Evolutionary conservation across 2,888 invertebrate species (phyloP), one percentile per base, ranked within the genome.

Genomic region (Agriopis aurantiaria): DNA sequence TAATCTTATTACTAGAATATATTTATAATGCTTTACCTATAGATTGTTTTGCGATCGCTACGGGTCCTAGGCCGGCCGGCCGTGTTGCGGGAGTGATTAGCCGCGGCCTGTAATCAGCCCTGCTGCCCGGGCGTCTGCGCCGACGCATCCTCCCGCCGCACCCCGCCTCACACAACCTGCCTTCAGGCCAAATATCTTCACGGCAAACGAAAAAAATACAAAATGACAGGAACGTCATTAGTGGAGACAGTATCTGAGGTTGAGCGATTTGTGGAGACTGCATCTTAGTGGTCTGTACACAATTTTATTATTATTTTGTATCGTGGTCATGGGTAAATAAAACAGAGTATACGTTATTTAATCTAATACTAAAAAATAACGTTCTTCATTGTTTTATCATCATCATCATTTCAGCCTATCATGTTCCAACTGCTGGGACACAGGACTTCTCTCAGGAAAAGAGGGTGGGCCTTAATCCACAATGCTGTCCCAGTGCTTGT

Each of bases 101-200:
- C 88, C 82, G 85, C 87, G 79, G 91, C 86, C 92, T 92, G 92
- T 93, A 94, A 94, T 94, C 93, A 93, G 88, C 86, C 89, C 86
- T 89, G 92, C 83, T 90, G 91, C 92, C 92, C 89, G 90, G 81
- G 82, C 91, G 93, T 91, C 93, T 93, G 89, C 90, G 87, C 88
- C 85, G 90, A 86, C 88, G 87, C 87, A 80, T 80, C 84, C 77
- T 73, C 69, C 62, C 33, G 40, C 40, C 60, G 40, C 73, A 41
- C 68, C 75, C 77, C 76, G 67, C 71, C 67, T 48, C 79, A 66
- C 72, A 76, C 71, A 76, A 75, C 80, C 75, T 85, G 78, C 82
- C 82, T 76, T 70, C 77, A 72, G 82, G 90, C 91, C 90, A 86
- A 91, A 93, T 91, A 91, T 90, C 89, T 89, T 88, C 88, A 89